phyloP scores from a whole-genome alignment of 2,113 vertebrate genomes.

The Phyllostomus hastatus region DNA sequence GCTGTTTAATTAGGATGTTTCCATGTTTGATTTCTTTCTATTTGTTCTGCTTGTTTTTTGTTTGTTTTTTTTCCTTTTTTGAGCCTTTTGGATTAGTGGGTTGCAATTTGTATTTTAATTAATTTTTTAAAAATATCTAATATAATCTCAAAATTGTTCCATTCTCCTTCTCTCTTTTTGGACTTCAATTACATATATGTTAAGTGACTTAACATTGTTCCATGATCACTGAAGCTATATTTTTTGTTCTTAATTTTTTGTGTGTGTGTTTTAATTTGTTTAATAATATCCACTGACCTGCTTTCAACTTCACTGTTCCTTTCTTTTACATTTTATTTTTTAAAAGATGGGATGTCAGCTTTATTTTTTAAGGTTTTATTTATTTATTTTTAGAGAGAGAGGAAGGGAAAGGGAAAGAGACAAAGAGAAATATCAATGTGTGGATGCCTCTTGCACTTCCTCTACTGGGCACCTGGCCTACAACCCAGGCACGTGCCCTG shows the following conservation, averaged over 20 bases:
- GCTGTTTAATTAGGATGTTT: background rate
- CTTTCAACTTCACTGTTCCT: background rate
- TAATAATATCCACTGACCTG: background rate
- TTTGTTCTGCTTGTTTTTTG: background rate
- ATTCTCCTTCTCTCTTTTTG: background rate
- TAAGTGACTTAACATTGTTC: background rate
- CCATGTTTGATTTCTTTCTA: background rate
- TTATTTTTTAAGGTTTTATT: too few relatives aligned
- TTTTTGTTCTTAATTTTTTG: background rate
- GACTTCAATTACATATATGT: background rate
- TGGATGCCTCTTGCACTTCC: too few relatives aligned
- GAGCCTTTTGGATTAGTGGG: background rate
- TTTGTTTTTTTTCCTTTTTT: background rate
- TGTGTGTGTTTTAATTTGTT: background rate
- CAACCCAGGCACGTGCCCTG: too few relatives aligned
- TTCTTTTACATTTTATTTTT: background rate
- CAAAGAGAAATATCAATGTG: too few relatives aligned
- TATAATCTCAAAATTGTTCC: background rate
- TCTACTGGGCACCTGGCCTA: too few relatives aligned
- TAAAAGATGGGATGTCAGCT: too few relatives aligned
- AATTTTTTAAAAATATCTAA: background rate
- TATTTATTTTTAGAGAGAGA: too few relatives aligned
- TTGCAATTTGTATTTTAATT: background rate
- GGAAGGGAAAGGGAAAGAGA: too few relatives aligned
- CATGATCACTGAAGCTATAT: background rate